Conservation (phyloP, 2,113 vertebrate species). For the Cynocephalus volans region DNA sequence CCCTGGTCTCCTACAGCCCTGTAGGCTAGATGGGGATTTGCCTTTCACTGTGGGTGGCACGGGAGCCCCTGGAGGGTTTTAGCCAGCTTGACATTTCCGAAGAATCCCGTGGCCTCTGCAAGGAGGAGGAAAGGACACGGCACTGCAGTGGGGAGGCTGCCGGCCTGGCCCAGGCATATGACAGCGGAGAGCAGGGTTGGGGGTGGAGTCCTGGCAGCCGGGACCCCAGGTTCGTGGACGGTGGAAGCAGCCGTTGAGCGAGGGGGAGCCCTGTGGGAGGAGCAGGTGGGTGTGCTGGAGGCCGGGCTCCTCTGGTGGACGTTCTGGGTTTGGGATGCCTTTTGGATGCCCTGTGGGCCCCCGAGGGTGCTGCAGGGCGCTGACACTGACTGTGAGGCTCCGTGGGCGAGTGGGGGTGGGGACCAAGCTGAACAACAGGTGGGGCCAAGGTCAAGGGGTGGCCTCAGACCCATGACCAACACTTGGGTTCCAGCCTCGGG, state of each 20-base stretch:
- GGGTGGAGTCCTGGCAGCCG: neutral
- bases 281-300: no score
- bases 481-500: neutral
- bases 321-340: neutral
- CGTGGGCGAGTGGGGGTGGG: neutral
- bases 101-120: neutral
- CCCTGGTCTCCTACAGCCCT: neutral
- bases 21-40: neutral
- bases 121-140: neutral
- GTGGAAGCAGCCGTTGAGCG: neutral
- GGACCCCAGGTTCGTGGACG: neutral
- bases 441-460: neutral
- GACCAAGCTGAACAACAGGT: neutral
- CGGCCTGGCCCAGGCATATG: neutral
- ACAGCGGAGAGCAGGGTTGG: neutral
- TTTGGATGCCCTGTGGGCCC: neutral
- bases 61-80: neutral
- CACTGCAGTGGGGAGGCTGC: neutral
- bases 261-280: neutral
- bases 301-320: neutral
- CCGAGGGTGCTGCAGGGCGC: rapidly evolving
- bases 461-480: neutral
- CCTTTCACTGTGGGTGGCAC: neutral
- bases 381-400: rapidly evolving
- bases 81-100: neutral